Percentiles rank a stretch among this genome's conserved stretches.
Conservation (phyloP, 2,113 vertebrate species). For the Nyctereutes procyonoides region DNA sequence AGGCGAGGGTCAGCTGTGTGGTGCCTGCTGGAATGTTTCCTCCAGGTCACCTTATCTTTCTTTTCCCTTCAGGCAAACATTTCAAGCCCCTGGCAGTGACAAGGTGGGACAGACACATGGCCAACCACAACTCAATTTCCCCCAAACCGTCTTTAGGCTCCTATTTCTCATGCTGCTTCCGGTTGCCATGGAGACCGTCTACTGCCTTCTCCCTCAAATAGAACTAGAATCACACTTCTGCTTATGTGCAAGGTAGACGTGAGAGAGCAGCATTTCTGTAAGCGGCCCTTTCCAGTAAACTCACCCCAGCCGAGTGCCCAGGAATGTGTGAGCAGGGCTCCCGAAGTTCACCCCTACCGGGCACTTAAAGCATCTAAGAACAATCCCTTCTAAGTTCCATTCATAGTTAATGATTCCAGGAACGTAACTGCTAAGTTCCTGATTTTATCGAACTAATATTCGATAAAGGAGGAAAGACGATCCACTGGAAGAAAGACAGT, state of each 20-base stretch:
- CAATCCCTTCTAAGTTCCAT: not conserved
- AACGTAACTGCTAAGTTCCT: not conserved
- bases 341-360: not conserved
- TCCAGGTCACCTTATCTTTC: not conserved
- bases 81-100: not conserved
- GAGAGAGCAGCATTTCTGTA: slow-evolving; percentile 85
- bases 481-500: too few relatives aligned
- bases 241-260: slow-evolving; percentile 85
- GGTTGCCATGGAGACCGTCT: slow-evolving; percentile 89
- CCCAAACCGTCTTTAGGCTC: slow-evolving; percentile 83
- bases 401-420: slow-evolving; percentile 57
- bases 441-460: not conserved
- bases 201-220: slow-evolving; percentile 85
- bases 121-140: slow-evolving; percentile 85
- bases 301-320: slow-evolving; percentile 68
- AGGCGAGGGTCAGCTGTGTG: not conserved
- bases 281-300: slow-evolving; percentile 83
- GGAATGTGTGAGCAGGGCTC: slow-evolving; percentile 59
- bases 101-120: slow-evolving; percentile 75
- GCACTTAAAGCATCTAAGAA: slow-evolving; percentile 11
- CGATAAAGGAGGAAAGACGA: too few relatives aligned
- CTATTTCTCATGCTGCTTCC: slow-evolving; percentile 85
- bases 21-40: not conserved
- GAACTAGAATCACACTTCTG: slow-evolving; percentile 86
- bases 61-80: not conserved